phyloP scores from a whole-genome alignment of 2,888 invertebrate species.

The Erynnis tages region DNA sequence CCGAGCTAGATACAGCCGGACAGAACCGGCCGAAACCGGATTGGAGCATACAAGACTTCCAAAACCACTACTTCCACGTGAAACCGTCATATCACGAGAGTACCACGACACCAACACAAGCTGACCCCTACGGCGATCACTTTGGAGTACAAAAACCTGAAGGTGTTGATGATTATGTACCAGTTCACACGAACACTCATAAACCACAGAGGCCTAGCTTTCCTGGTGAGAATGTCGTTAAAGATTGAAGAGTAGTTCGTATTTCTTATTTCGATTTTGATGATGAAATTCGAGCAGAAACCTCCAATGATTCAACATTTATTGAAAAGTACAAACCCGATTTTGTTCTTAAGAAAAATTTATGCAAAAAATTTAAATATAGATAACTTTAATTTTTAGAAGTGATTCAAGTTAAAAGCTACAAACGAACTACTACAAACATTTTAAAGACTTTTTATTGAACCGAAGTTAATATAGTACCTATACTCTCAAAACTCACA shows the following conservation, averaged over 20 bases:
- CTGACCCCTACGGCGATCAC: slow-evolving; percentile 53
- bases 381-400: too few relatives aligned
- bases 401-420: too few relatives aligned
- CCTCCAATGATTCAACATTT: too few relatives aligned
- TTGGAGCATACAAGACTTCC: slow-evolving; percentile 49
- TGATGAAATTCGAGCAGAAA: slow-evolving; percentile 44
- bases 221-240: slow-evolving; percentile 65
- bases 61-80: slow-evolving; percentile 67
- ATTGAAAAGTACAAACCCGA: too few relatives aligned
- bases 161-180: slow-evolving; percentile 75
- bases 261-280: slow-evolving; percentile 31
- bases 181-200: slow-evolving; percentile 56
- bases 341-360: too few relatives aligned
- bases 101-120: slow-evolving; percentile 54
- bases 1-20: slow-evolving; percentile 40
- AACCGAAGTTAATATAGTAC: too few relatives aligned
- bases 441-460: too few relatives aligned
- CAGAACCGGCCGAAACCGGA: slow-evolving; percentile 48
- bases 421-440: too few relatives aligned
- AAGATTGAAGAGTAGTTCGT: slow-evolving; percentile 14
- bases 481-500: too few relatives aligned
- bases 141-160: slow-evolving; percentile 40
- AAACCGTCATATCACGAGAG: slow-evolving; percentile 76
- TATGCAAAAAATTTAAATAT: too few relatives aligned
- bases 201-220: slow-evolving; percentile 66